Conservation (phyloP, 1,140 invertebrate genomes). For the Heliconius hewitsoni region DNA sequence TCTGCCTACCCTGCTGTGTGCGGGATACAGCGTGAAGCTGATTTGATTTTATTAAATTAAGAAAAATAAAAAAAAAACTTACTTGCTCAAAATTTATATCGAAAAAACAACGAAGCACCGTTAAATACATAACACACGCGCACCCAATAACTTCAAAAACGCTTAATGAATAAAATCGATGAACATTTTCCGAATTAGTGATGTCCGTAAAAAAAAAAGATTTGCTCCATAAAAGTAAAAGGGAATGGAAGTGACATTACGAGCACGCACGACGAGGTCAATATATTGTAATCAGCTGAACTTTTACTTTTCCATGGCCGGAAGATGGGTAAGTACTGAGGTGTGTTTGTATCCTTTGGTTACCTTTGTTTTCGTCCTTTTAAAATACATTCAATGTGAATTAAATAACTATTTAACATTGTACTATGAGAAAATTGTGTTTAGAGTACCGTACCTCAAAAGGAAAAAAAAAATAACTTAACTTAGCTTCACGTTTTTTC, state of each 20-base stretch:
- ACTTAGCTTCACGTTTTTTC: too few species aligned
- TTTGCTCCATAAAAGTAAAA: slow-evolving; percentile 42
- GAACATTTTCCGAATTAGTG: slow-evolving; percentile 1
- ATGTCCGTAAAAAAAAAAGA: background rate
- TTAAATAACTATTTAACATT: too few species aligned
- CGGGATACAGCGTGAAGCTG: too few species aligned
- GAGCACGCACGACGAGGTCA: slow-evolving; percentile 33
- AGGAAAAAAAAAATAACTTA: too few species aligned
- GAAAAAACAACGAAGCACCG: slow-evolving; percentile 32
- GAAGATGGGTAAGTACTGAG: slow-evolving; percentile 18
- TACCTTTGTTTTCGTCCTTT: background rate
- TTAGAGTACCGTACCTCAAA: too few species aligned
- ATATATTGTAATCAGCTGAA: slow-evolving; percentile 24
- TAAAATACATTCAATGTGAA: background rate
- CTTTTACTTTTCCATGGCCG: slow-evolving; percentile 34
- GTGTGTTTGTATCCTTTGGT: background rate
- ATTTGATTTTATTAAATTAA: too few species aligned
- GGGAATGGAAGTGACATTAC: slow-evolving; percentile 33
- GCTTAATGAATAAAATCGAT: background rate
- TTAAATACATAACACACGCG: slow-evolving; percentile 33
- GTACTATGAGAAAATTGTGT: too few species aligned
- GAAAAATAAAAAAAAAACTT: background rate
- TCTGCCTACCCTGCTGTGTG: too few species aligned
- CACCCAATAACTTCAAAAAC: slow-evolving; percentile 23
- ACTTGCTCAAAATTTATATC: slow-evolving; percentile 27